A percentile compares a stretch with the other conserved stretches of the same genome.
Evolutionary conservation across 2,113 vertebrate genomes (phyloP).

Genomic region (Lucifuga dentata): DNA sequence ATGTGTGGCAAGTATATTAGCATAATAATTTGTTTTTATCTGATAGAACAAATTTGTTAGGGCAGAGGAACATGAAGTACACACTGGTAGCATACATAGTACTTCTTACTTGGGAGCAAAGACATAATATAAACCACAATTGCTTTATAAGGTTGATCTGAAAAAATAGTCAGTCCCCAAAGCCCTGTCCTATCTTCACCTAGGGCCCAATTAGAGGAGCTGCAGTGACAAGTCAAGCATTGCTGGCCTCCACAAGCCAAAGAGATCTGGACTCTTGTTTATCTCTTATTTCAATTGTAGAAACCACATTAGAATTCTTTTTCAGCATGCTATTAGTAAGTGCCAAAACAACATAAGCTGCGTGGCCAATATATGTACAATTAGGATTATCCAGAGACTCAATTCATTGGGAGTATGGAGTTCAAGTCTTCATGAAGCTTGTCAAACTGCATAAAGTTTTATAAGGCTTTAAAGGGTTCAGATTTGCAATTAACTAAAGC

Average conservation of each 20-base stretch:
- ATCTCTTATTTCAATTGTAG: slow-evolving; percentile 79
- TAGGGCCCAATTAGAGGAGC: slow-evolving; percentile 80
- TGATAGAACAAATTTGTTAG: background rate
- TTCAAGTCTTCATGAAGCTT: slow-evolving; percentile 70
- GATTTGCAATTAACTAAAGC: slow-evolving; percentile 78
- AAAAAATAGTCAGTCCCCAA: slow-evolving; percentile 62
- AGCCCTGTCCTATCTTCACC: slow-evolving; percentile 57
- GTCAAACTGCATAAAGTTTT: slow-evolving; percentile 73
- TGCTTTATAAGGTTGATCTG: slow-evolving; percentile 60
- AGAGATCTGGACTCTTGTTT: slow-evolving; percentile 74
- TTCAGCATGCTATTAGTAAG: slow-evolving; percentile 74
- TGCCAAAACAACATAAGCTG: slow-evolving; percentile 72
- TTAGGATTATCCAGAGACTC: slow-evolving; percentile 78
- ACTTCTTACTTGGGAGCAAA: slow-evolving; percentile 29
- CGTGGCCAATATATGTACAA: slow-evolving; percentile 74
- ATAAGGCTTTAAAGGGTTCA: slow-evolving; percentile 61
- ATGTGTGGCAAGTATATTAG: background rate
- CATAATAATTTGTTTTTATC: background rate
- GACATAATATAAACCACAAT: slow-evolving; percentile 34
- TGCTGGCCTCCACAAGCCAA: slow-evolving; percentile 61
- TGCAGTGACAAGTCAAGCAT: slow-evolving; percentile 78
- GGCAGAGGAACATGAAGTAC: background rate
- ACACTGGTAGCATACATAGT: background rate
- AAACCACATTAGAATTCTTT: slow-evolving; percentile 75
- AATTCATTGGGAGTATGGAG: slow-evolving; percentile 63